phyloP scores from a whole-genome alignment of 2,797 vertebrate species.

The Steatocranus sp. region DNA sequence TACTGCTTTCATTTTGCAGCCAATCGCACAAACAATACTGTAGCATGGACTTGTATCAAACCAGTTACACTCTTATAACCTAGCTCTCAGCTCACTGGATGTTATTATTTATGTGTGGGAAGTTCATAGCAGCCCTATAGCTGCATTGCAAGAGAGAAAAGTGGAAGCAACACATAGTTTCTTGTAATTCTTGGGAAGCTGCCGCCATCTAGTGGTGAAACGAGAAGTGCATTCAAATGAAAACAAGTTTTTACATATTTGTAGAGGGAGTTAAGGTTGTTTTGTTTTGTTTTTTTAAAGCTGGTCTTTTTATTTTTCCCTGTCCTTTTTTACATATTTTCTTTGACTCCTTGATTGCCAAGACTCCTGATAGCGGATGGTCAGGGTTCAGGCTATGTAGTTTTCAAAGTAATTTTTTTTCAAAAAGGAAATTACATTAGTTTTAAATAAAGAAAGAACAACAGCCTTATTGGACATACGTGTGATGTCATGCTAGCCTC shows the following conservation, averaged over 20 bases:
- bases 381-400: neutral
- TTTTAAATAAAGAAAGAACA: neutral
- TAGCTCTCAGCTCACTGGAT: neutral
- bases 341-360: neutral
- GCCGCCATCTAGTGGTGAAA: slow-evolving; percentile 40
- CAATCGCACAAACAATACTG: neutral
- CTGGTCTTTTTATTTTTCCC: neutral
- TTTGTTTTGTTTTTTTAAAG: neutral
- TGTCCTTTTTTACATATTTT: neutral
- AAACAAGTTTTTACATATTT: neutral
- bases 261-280: neutral
- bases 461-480: neutral
- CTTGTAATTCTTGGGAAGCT: neutral
- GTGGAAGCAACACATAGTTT: neutral
- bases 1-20: neutral
- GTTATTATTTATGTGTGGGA: neutral
- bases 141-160: neutral
- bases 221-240: neutral
- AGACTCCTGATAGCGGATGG: neutral
- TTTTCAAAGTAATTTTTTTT: neutral
- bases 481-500: neutral
- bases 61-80: neutral
- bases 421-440: neutral
- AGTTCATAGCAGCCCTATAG: neutral
- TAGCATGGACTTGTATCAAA: neutral